Base-by-base conservation (phyloP, 2,888 invertebrate genomes). In the Rutpela maculata region DNA sequence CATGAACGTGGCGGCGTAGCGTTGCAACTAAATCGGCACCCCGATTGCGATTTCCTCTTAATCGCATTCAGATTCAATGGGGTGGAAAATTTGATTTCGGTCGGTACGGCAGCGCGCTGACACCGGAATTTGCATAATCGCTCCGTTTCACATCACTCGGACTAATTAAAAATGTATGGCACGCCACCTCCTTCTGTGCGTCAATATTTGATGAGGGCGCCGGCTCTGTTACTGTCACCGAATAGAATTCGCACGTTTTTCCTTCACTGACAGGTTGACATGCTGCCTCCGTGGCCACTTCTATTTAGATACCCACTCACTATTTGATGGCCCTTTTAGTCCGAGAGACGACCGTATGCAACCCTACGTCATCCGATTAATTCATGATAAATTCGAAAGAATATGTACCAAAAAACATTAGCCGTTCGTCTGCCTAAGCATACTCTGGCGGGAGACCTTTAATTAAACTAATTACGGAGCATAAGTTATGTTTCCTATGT, bases 161-260 rank as follows among this genome's bases (percentile, higher is more conserved):
- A 83, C 86, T 86, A 89, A 89, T 89, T 89, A 89, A 89, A 89
- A 89, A 88, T 88, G 88, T 87, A 88, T 85, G 85, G 86, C 88
- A 86, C 87, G 86, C 84, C 85, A 85, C 84, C 86, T 86, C 83
- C 86, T 82, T 81, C 80, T 79, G 74, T 70, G 74, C 76, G 77
- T 78, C 79, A 76, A 78, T 78, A 79, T 81, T 81, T 77, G 77
- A 79, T 77, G 59, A 76, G 66, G 72, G 68, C 75, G 73, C 80
- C 79, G 67, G 22, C 67, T 67, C 67, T 72, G 78, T 75, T 55
- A 62, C 75, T 75, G 75, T 78, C 78, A 75, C 75, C 71, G 65
- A 65, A 60, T 43, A 43, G 70, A 70, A 59, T 43, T 70, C 19
- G 60, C 56, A 38, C 70, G 60, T 70, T 70, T 70, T 70, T 70